These are phyloP conservation scores for Dromiciops gliroides DNA, from an alignment of 2,113 vertebrate species.

Conservation along the genomic window DNA sequence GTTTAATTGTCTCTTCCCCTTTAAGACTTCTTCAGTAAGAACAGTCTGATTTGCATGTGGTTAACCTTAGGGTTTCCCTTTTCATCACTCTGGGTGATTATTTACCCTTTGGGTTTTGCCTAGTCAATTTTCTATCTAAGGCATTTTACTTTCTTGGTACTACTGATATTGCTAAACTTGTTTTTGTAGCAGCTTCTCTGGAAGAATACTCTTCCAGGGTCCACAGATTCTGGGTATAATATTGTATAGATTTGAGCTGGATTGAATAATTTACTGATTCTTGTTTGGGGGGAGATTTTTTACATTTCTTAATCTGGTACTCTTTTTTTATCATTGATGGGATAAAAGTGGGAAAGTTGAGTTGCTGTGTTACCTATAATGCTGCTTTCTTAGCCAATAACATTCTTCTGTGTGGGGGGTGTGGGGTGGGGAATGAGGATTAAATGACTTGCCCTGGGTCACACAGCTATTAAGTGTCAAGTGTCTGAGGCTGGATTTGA, in stretches of 20 bases:
- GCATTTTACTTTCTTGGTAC: neutral
- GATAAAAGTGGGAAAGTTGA: neutral
- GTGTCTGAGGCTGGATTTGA: too few species aligned
- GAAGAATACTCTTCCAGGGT: neutral
- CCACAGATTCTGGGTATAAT: neutral
- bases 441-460: too few species aligned
- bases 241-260: neutral
- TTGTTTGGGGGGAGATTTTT: neutral
- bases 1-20: neutral
- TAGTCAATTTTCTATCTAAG: too few species aligned
- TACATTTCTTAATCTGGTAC: neutral
- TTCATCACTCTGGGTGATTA: too few species aligned
- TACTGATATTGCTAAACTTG: neutral
- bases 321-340: neutral
- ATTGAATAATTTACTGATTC: neutral
- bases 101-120: neutral
- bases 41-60: neutral
- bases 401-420: too few species aligned
- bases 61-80: neutral
- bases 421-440: too few species aligned
- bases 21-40: neutral
- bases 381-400: neutral
- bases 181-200: neutral
- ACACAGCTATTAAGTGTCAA: too few species aligned
- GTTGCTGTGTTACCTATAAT: neutral